Percentiles rank a stretch among this genome's conserved stretches.
These are phyloP conservation scores for Agelastica alni DNA, from an alignment of 2,888 invertebrate species.

Conservation along the genomic window DNA sequence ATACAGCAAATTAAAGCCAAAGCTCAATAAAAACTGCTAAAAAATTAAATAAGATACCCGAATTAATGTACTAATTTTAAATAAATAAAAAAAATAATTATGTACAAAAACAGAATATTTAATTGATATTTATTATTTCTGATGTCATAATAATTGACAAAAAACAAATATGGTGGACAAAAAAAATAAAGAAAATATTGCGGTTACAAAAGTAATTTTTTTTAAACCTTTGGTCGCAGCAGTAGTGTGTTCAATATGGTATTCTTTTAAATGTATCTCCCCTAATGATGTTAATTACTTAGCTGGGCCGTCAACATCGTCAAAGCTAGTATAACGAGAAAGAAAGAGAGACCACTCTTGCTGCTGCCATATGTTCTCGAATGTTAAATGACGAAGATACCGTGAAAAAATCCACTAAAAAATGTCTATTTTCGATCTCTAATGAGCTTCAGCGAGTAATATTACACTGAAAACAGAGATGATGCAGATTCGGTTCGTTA, in stretches of 20 bases:
- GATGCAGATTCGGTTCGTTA: conserved; percentile 28
- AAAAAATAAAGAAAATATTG: no score
- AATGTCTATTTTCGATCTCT: conserved; percentile 49
- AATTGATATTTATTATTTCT: no score
- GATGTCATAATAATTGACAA: no score
- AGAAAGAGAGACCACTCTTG: conserved; percentile 43
- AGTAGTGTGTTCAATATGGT: conserved; percentile 15
- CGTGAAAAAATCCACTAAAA: conserved; percentile 43
- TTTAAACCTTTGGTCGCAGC: no score
- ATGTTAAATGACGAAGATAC: conserved; percentile 51
- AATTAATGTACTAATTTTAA: no score
- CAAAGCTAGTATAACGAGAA: conserved; percentile 26
- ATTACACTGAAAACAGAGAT: conserved; percentile 39
- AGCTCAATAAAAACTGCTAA: no score
- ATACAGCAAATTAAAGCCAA: no score
- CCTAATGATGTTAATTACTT: conserved; percentile 45
- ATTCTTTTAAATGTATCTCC: conserved; percentile 30
- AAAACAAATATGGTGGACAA: no score
- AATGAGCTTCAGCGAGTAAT: conserved; percentile 49
- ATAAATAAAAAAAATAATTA: no score
- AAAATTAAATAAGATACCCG: no score
- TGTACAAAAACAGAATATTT: no score
- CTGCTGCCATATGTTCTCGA: conserved; percentile 51
- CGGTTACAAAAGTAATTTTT: no score
- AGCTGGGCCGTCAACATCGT: conserved; percentile 44